These are phyloP conservation scores for Eulemur macaco DNA, from an alignment of 2,113 vertebrate species.

Conservation along the genomic window DNA sequence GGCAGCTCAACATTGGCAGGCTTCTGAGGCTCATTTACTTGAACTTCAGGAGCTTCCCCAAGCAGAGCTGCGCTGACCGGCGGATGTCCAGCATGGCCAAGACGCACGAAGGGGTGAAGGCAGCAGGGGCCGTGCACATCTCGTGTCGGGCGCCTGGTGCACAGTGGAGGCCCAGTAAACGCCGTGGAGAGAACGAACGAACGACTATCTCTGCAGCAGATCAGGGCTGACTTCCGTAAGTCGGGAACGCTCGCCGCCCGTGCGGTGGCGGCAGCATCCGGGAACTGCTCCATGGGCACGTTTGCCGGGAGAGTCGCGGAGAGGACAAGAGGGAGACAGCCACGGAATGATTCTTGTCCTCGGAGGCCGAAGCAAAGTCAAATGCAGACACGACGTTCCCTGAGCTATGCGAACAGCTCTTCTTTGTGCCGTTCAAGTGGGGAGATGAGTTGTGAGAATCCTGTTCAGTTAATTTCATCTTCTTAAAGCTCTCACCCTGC, in stretches of 20 bases:
- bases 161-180: background rate
- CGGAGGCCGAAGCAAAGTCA: background rate
- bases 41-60: background rate
- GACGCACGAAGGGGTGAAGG: rapidly evolving
- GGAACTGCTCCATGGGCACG: background rate
- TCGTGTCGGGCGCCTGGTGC: rapidly evolving
- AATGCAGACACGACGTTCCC: background rate
- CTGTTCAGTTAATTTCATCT: background rate
- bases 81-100: background rate
- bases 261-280: background rate
- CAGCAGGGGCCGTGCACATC: background rate
- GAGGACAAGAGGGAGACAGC: background rate
- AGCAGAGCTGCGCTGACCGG: background rate
- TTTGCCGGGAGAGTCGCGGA: background rate
- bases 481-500: conserved; percentile 5
- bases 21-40: background rate
- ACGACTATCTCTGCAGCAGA: background rate
- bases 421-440: background rate
- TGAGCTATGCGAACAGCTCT: background rate
- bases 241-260: background rate
- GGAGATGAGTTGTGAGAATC: background rate
- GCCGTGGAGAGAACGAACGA: background rate
- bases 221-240: background rate
- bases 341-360: background rate
- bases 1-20: background rate